phyloP scores from a whole-genome alignment of 2,797 vertebrate genomes.

The Adelosebastes latens region DNA sequence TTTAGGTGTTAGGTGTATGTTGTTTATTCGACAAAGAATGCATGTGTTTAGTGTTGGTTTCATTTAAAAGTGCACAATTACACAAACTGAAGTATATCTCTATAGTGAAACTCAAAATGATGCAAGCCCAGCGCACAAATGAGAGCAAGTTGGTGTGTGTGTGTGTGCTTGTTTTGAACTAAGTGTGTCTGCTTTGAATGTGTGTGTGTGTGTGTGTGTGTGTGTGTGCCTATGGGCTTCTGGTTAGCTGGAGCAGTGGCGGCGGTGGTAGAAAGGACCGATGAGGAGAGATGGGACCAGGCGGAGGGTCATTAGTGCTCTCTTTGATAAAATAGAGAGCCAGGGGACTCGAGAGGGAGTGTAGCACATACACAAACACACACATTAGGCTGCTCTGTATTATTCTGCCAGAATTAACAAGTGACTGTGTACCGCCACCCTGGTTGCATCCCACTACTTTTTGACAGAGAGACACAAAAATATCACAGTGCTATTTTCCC shows the following conservation, averaged over 20 bases:
- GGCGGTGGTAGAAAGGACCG: slow-evolving; percentile 20
- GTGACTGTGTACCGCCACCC: background rate
- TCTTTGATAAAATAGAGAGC: slow-evolving; percentile 59
- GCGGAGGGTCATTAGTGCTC: slow-evolving; percentile 58
- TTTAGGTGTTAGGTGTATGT: background rate
- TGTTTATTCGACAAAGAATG: background rate
- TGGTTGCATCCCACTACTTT: background rate
- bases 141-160: background rate
- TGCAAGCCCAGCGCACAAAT: background rate
- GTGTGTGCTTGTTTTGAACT: background rate
- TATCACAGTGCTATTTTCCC: background rate
- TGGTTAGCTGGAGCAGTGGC: slow-evolving; percentile 8
- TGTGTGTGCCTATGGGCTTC: slow-evolving; percentile 1
- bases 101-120: slow-evolving; percentile 9
- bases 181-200: slow-evolving; percentile 4
- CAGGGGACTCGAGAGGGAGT: slow-evolving; percentile 12
- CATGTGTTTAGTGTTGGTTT: background rate
- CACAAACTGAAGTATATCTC: slow-evolving; percentile 15
- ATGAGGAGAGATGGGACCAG: slow-evolving; percentile 51
- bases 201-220: slow-evolving; percentile 7
- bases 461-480: background rate
- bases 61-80: slow-evolving; percentile 20
- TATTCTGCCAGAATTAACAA: slow-evolving; percentile 17
- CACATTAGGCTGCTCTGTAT: background rate
- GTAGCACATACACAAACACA: background rate